These are phyloP conservation scores for Emydura subglobosa DNA, from an alignment of 2,113 vertebrate genomes.

Conservation along the genomic window DNA sequence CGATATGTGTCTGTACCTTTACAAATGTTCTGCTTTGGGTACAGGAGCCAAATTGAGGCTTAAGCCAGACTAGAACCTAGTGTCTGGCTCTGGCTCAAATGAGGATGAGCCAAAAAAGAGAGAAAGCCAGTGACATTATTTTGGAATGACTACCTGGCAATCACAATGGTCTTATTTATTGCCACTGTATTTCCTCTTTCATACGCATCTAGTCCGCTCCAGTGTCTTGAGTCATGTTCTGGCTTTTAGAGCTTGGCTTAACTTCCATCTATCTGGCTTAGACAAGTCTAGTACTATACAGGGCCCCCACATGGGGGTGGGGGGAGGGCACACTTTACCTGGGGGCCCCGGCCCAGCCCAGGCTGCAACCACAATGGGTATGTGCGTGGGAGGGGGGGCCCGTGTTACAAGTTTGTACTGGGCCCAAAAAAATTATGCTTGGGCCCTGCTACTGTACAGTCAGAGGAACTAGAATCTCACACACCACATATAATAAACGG, in stretches of 20 bases:
- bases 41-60: not conserved
- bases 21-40: not conserved
- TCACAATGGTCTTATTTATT: conserved; percentile 42
- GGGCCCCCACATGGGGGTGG: no score
- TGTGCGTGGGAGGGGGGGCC: no score
- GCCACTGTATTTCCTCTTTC: not conserved
- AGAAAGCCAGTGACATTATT: conserved; percentile 33
- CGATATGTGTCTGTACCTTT: not conserved
- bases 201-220: not conserved
- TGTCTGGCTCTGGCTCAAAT: not conserved
- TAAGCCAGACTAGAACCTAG: not conserved
- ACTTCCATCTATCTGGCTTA: conserved; percentile 59
- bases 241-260: conserved; percentile 35
- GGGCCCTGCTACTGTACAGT: not conserved
- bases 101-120: conserved; percentile 23
- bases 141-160: conserved; percentile 36
- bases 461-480: not conserved
- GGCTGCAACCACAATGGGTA: no score
- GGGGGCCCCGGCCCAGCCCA: no score
- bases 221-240: not conserved
- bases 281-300: not conserved
- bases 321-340: no score
- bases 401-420: no score
- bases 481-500: rapidly evolving
- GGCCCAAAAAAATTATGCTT: no score